phyloP scores from a whole-genome alignment of 2,113 vertebrate species.

The Edolisoma coerulescens region DNA sequence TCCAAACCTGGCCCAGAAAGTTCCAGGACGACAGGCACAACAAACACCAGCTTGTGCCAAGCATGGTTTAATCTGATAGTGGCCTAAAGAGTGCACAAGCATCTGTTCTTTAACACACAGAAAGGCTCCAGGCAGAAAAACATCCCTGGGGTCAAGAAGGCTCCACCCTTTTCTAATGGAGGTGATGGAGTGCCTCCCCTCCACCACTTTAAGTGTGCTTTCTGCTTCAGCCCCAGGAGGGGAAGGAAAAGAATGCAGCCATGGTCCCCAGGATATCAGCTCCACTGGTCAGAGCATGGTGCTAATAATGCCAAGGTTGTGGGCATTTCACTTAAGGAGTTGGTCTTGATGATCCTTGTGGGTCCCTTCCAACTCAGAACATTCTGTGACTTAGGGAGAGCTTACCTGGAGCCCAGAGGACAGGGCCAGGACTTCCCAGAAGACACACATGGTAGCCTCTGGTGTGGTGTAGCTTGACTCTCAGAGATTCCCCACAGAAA shows the following conservation, averaged over 20 bases:
- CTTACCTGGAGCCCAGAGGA: neutral
- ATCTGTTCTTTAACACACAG: neutral
- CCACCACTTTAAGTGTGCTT: neutral
- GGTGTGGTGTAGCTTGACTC: neutral
- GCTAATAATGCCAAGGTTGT: neutral
- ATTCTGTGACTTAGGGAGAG: neutral
- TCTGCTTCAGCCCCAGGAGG: neutral
- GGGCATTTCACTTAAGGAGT: neutral
- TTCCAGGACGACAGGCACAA: neutral
- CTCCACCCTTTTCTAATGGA: neutral
- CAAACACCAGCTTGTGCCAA: rapidly evolving
- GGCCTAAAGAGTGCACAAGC: neutral
- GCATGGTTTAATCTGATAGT: neutral
- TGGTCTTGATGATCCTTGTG: neutral
- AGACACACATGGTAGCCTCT: neutral
- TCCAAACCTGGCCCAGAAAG: neutral
- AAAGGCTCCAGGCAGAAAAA: neutral
- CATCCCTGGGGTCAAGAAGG: neutral
- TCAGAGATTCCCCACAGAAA: neutral
- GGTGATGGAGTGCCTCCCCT: neutral
- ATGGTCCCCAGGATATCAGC: neutral
- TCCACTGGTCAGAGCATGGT: neutral
- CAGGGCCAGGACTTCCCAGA: neutral
- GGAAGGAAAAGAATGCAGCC: neutral
- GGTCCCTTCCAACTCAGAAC: neutral